These are phyloP conservation scores for Capricornis sumatraensis DNA, from an alignment of 2,113 vertebrate species.

Conservation along the genomic window DNA sequence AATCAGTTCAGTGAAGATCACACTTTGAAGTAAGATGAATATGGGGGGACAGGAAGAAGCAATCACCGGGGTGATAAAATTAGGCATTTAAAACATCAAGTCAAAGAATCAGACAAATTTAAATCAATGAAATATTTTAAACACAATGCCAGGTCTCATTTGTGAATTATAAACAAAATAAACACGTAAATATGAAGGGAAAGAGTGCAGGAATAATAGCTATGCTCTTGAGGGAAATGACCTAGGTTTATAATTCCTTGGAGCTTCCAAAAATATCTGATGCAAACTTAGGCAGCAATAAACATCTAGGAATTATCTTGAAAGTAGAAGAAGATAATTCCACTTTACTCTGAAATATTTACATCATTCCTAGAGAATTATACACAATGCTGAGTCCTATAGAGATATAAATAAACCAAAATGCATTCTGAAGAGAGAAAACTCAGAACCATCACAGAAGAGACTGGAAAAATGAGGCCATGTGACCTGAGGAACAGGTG, in stretches of 20 bases:
- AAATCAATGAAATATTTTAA: background rate
- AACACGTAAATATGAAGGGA: background rate
- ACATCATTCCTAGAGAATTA: slow-evolving; percentile 31
- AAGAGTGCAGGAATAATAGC: background rate
- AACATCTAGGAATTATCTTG: slow-evolving; percentile 33
- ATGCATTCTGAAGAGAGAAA: background rate
- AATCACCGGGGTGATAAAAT: background rate
- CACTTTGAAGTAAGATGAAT: background rate
- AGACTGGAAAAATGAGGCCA: background rate
- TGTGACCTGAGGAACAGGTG: background rate
- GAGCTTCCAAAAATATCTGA: background rate
- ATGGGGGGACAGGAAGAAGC: background rate
- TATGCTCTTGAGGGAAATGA: background rate
- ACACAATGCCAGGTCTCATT: background rate
- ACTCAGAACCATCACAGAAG: background rate
- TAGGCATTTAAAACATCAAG: background rate
- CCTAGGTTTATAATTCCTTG: background rate
- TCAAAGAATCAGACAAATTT: background rate
- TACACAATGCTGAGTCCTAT: background rate
- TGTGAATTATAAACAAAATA: background rate
- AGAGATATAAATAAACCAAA: slow-evolving; percentile 14
- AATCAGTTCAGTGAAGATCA: background rate
- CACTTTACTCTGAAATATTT: background rate
- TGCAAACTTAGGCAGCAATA: background rate
- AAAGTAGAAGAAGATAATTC: slow-evolving; percentile 18